Evolutionary conservation across 1,140 invertebrate genomes (phyloP), one percentile per base, ranked within the genome.

Genomic region (Matsumurasca onukii): DNA sequence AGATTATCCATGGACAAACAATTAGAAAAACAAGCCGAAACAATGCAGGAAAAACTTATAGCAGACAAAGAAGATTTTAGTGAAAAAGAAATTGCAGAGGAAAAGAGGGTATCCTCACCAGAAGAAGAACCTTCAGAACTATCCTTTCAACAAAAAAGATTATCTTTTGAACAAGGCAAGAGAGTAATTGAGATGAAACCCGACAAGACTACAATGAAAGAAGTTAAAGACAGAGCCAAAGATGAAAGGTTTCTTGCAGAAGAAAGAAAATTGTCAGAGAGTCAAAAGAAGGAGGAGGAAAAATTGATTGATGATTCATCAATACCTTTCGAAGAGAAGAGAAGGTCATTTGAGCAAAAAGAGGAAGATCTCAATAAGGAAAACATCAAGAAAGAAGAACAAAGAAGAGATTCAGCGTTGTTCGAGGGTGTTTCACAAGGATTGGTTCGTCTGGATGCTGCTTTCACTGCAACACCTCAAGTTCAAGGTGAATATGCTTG

Each of bases 1-100:
- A 85, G 88, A 69, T 78, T 89, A 24, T 89, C 85, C 49, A 76
- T 81, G 34, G 86, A 86, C 70, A 84, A 84, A 59, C 55, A 22
- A 29, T 9, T 59, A 31, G 71, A 75, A 12, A 52, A 72, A 17
- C 74, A 71, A 24, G 70, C 67, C 31, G 68, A 72, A 66, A 57
- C 22, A 39, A 24, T 51, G 39, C n/a, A 65, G 59, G 34, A 84
- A 83, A 55, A 55, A 71, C 20, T 73, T 31, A 34, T 22, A 25
- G 57, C 39, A 31, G 67, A 72, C 52, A 63, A 68, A 70, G 63
- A 66, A 57, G 86, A 89, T 78, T 88, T 88, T 51, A 87, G 84
- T 49, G 85, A 88, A 78, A 89, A 73, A 68, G 72, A 72, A 62
- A 73, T 64, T 17, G 67, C 69, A 57, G 69, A 70, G 62, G 71